phyloP scores from a whole-genome alignment of 2,113 vertebrate species.

The Zapus hudsonius region DNA sequence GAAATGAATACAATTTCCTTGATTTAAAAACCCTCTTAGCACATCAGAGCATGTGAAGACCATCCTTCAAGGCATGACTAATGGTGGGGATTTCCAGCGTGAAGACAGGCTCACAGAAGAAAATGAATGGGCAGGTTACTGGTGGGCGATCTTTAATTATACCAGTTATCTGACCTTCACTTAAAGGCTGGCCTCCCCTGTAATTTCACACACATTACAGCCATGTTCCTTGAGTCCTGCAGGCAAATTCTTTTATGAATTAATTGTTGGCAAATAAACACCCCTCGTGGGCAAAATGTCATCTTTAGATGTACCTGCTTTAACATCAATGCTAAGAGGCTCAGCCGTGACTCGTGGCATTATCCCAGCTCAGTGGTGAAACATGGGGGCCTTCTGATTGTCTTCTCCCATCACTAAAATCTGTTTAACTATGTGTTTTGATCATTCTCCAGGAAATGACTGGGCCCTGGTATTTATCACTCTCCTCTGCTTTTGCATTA shows the following conservation, averaged over 20 bases:
- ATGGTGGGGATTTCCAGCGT: background rate
- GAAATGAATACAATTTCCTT: background rate
- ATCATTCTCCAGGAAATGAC: background rate
- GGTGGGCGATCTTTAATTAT: background rate
- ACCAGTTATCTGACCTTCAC: background rate
- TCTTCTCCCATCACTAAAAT: background rate
- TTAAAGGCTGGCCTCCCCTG: background rate
- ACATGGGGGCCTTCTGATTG: background rate
- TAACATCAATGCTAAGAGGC: conserved; percentile 39
- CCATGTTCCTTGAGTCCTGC: background rate
- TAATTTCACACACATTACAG: background rate
- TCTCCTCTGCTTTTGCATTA: background rate
- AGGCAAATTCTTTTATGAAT: conserved; percentile 50
- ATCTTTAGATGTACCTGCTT: background rate
- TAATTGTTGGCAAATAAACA: conserved; percentile 58
- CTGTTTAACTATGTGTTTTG: background rate
- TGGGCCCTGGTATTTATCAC: background rate
- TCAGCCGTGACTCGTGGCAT: conserved; percentile 12
- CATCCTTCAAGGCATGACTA: conserved; percentile 9
- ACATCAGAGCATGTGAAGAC: background rate
- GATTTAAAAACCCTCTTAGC: background rate
- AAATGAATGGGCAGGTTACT: background rate
- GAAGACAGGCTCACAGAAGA: background rate
- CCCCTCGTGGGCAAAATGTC: conserved; percentile 21
- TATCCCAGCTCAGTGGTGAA: conserved; percentile 9